Percentiles rank a stretch among this genome's conserved stretches.
phyloP scores from a whole-genome alignment of 2,113 vertebrate species.

The Lasiurus borealis region DNA sequence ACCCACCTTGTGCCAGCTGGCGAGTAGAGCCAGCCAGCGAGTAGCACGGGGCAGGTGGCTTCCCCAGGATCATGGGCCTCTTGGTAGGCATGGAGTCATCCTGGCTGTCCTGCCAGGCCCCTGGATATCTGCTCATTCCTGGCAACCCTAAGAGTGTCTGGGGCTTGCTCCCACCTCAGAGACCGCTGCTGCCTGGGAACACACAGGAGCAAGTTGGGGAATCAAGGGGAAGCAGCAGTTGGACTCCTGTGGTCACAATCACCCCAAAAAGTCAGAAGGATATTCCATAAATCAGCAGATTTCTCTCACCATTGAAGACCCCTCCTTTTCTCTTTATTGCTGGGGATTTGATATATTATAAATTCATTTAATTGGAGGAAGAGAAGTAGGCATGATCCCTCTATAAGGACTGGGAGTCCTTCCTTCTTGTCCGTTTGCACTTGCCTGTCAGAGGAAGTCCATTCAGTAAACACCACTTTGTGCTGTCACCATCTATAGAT shows the following conservation, averaged over 20 bases:
- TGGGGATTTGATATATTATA: neutral
- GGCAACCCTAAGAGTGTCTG: fast-evolving
- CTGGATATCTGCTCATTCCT: neutral
- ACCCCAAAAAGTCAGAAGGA: neutral
- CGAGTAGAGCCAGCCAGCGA: neutral
- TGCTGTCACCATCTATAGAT: no score
- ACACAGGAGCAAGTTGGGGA: neutral
- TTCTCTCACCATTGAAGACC: neutral
- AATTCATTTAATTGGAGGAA: neutral
- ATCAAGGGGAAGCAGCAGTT: neutral
- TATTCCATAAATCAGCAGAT: neutral
- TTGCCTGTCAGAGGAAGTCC: fast-evolving
- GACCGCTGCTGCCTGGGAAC: no score
- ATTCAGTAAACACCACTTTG: neutral
- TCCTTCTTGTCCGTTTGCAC: neutral
- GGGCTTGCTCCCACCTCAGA: no score
- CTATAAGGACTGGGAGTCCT: neutral
- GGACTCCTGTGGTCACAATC: neutral
- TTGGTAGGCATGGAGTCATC: neutral
- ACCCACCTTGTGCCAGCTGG: neutral
- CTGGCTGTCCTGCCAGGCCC: neutral
- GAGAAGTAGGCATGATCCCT: neutral
- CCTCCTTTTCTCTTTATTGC: neutral
- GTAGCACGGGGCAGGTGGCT: neutral
- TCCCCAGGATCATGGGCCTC: neutral